These are phyloP conservation scores for Momotus momota DNA, from an alignment of 2,797 vertebrate species.

Conservation along the genomic window DNA sequence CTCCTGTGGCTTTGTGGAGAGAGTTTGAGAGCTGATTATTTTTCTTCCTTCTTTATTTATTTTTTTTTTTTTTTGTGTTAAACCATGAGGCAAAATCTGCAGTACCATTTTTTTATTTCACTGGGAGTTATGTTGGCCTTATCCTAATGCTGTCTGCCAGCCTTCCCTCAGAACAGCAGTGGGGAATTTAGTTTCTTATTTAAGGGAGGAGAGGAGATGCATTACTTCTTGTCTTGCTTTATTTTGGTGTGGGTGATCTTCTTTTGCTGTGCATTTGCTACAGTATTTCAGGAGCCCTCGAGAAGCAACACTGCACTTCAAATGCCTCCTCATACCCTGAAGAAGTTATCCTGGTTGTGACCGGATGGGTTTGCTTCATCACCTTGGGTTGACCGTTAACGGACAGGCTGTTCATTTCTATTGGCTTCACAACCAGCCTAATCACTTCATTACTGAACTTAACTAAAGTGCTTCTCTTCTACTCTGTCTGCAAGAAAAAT, in stretches of 20 bases:
- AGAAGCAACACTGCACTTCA: background rate
- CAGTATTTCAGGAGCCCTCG: background rate
- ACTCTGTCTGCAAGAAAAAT: background rate
- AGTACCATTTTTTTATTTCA: background rate
- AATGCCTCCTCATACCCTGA: background rate
- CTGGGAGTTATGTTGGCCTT: background rate
- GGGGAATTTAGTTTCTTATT: background rate
- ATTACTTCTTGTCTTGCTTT: background rate
- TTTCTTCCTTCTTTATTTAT: background rate
- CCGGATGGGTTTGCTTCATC: background rate
- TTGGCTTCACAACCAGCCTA: background rate
- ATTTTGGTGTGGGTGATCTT: background rate
- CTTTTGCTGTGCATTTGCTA: background rate
- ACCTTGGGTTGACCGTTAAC: background rate
- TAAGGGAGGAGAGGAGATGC: background rate
- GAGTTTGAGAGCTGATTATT: background rate
- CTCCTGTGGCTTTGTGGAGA: background rate
- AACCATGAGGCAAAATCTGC: background rate
- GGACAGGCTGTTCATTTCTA: background rate
- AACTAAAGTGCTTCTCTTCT: constrained; percentile 20
- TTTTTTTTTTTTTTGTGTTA: background rate
- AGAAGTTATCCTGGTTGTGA: background rate
- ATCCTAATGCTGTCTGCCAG: background rate
- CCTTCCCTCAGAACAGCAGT: fast-evolving
- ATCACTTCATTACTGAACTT: constrained; percentile 36